Percentiles rank a stretch among this genome's conserved stretches.
phyloP scores from a whole-genome alignment of 2,797 vertebrate species.

The Alca torda region DNA sequence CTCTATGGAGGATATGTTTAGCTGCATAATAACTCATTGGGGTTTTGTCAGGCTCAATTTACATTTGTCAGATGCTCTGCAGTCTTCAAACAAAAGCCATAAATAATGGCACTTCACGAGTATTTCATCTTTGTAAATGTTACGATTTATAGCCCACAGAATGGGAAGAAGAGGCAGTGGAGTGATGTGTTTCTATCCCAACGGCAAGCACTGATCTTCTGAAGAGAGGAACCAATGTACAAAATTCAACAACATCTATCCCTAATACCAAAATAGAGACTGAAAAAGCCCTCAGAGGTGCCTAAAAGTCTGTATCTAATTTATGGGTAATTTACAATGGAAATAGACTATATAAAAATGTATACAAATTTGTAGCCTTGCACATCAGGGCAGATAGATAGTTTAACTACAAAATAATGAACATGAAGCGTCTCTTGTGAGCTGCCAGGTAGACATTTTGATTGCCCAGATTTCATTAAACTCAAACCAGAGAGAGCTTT shows the following conservation, averaged over 20 bases:
- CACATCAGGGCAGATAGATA: constrained; percentile 48
- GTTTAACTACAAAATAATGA: constrained; percentile 70
- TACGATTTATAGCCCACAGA: background rate
- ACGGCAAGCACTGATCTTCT: constrained; percentile 48
- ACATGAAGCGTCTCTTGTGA: constrained; percentile 51
- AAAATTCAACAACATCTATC: constrained; percentile 3
- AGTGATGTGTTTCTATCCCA: constrained; percentile 8
- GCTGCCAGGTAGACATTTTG: constrained; percentile 75
- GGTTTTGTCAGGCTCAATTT: constrained; percentile 47
- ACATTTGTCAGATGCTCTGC: constrained; percentile 31
- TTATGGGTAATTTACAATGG: constrained; percentile 75
- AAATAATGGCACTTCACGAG: background rate
- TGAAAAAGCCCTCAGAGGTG: background rate
- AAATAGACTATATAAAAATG: constrained; percentile 74
- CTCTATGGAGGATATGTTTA: background rate
- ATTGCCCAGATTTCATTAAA: constrained; percentile 71
- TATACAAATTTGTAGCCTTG: constrained; percentile 69
- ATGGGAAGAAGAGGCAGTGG: background rate
- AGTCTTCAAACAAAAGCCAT: constrained; percentile 29
- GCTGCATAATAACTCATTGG: constrained; percentile 6
- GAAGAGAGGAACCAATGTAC: constrained; percentile 5
- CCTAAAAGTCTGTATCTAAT: constrained; percentile 76
- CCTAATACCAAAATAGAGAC: constrained; percentile 61
- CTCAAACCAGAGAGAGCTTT: constrained; percentile 59
- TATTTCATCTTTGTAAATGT: constrained; percentile 10